Conservation (phyloP, 1,140 invertebrate species). For the Lordiphosa stackelbergi region DNA sequence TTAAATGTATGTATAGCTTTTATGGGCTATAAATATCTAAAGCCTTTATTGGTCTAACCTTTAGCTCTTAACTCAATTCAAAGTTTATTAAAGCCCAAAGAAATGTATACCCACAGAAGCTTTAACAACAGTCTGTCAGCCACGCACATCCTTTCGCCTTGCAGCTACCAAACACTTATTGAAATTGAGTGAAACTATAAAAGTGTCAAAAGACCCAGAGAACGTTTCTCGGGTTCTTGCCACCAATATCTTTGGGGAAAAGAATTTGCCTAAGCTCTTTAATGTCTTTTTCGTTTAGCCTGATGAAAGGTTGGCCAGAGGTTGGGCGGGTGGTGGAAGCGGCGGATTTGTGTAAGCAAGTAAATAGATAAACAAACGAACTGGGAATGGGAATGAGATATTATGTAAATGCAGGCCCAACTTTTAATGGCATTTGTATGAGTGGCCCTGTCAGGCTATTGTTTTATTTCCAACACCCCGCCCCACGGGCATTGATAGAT, state of each 20-base stretch:
- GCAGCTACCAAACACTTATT: constrained; percentile 48
- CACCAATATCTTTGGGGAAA: constrained; percentile 27
- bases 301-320: constrained; percentile 2
- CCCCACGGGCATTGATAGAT: too few species aligned
- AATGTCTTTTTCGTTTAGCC: constrained; percentile 24
- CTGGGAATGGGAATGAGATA: constrained; percentile 18
- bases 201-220: constrained; percentile 53
- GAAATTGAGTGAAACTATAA: constrained; percentile 68
- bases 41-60: neutral
- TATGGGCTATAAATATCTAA: constrained; percentile 28
- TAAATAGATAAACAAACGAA: constrained; percentile 50
- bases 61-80: constrained; percentile 21
- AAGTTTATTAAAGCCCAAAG: constrained; percentile 42
- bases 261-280: constrained; percentile 48
- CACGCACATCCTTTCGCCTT: constrained; percentile 9
- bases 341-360: constrained; percentile 25
- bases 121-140: constrained; percentile 1
- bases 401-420: constrained; percentile 46
- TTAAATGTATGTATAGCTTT: too few species aligned
- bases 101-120: constrained; percentile 32
- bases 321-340: neutral
- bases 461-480: constrained; percentile 1
- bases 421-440: constrained; percentile 21
- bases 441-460: constrained; percentile 15
- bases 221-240: constrained; percentile 21